Evolutionary conservation across 2,797 vertebrate species (phyloP), one percentile per base, ranked within the genome.

Genomic region (Morus bassanus): DNA sequence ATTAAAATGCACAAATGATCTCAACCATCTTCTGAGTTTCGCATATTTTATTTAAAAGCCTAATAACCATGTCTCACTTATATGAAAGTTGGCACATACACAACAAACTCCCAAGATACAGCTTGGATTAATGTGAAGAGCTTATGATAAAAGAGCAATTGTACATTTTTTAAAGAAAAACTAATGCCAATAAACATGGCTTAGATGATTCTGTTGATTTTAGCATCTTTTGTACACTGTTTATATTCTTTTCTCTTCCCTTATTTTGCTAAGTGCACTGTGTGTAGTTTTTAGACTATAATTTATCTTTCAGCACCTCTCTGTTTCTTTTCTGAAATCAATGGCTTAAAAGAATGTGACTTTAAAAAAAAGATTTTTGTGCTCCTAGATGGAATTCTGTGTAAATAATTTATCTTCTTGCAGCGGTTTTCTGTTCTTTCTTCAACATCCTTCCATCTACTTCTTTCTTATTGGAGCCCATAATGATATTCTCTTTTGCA

Each of bases 101-200:
- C 91, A 95, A 85, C 84, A 73, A 96, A 87, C 54, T 95, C 96
- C 96, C 96, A 94, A 95, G 97, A 96, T 80, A 88, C 54, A 92
- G 54, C 50, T 61, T 91, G 82, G 94, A 92, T 91, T 91, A 86
- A 95, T 61, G 56, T 74, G 85, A 96, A 72, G 45, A 86, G 75
- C 93, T 89, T 64, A 85, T 88, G 63, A 95, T 91, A 95, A 91
- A 87, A 95, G 80, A 96, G 61, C 70, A 93, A 83, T 91, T 93
- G 59, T 84, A 92, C 70, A 73, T 93, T 91, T 97, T 94, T 5
- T 27, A 72, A 93, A 86, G 37, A 89, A 76, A 89, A 94, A 64
- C 28, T 64, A 46, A 60, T 54, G 56, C 59, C 16, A 37, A 85
- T 91, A 84, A 91, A 75, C 87, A 75, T 11, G 11, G 39, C 23